Evolutionary conservation across 2,113 vertebrate genomes (phyloP).

Genomic region (Coryphaenoides rupestris): DNA sequence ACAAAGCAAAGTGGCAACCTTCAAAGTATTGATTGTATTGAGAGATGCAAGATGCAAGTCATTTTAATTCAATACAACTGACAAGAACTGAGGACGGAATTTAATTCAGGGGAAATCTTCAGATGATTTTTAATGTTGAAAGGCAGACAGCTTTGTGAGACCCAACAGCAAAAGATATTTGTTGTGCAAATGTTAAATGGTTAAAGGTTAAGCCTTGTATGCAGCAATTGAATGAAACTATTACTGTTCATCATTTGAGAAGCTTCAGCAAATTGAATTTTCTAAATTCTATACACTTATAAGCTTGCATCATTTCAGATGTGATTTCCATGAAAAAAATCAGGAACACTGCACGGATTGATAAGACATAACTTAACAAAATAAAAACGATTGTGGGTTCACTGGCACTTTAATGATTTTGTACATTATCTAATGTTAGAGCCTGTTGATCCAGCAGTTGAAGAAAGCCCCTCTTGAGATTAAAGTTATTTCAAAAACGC

Average conservation of each 20-base stretch:
- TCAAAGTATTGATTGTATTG: background rate
- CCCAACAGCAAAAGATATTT: background rate
- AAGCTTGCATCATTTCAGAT: too few relatives aligned
- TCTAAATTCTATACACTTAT: too few relatives aligned
- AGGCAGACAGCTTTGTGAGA: background rate
- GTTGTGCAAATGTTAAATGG: too few relatives aligned
- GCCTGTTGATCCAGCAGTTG: slow-evolving; percentile 7
- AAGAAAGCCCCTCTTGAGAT: slow-evolving; percentile 19
- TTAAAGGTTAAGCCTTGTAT: too few relatives aligned
- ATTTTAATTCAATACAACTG: background rate
- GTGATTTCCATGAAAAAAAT: background rate
- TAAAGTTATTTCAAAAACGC: slow-evolving; percentile 22
- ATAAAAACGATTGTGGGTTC: background rate
- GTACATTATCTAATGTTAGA: background rate
- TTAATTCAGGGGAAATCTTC: background rate
- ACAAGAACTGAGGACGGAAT: background rate
- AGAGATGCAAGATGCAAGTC: background rate
- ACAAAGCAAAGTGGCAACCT: too few relatives aligned
- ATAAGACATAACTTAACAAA: background rate
- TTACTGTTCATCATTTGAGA: too few relatives aligned
- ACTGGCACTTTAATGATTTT: background rate
- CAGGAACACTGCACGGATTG: background rate
- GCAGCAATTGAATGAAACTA: too few relatives aligned
- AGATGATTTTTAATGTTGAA: background rate
- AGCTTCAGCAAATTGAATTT: too few relatives aligned